Evolutionary conservation across 2,797 vertebrate genomes (phyloP).

Genomic region (Tangara arthus): DNA sequence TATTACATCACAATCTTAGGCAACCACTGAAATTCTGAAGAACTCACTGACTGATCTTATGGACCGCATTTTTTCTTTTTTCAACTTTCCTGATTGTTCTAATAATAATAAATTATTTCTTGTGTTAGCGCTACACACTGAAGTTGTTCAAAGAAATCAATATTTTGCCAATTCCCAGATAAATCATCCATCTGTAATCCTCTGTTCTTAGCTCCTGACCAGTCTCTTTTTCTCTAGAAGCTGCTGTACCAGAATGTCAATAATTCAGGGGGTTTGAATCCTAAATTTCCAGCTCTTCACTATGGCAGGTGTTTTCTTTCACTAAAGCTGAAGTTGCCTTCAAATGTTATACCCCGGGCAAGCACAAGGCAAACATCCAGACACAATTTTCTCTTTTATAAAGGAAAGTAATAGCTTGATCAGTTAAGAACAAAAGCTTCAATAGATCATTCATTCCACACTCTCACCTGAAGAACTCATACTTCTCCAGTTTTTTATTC

Average conservation of each 20-base stretch:
- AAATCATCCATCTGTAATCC: not conserved
- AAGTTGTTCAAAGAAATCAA: not conserved
- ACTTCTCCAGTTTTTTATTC: not conserved
- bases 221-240: not conserved
- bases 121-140: not conserved
- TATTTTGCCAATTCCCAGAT: not conserved
- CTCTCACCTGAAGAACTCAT: accelerated
- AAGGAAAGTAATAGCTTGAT: not conserved
- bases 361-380: not conserved
- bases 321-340: not conserved
- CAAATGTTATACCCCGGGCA: not conserved
- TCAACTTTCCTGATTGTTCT: not conserved
- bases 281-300: not conserved
- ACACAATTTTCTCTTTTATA: not conserved
- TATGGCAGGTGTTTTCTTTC: not conserved
- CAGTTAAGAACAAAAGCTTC: not conserved
- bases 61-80: not conserved
- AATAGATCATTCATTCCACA: not conserved
- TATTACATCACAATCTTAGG: too few species aligned
- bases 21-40: not conserved
- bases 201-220: not conserved
- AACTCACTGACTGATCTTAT: not conserved
- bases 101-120: not conserved
- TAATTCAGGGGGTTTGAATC: not conserved
- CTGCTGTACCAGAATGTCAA: not conserved